Percentiles rank a stretch among this genome's conserved stretches.
Evolutionary conservation across 2,797 vertebrate species (phyloP).

Genomic region (Nyctalus aviator): DNA sequence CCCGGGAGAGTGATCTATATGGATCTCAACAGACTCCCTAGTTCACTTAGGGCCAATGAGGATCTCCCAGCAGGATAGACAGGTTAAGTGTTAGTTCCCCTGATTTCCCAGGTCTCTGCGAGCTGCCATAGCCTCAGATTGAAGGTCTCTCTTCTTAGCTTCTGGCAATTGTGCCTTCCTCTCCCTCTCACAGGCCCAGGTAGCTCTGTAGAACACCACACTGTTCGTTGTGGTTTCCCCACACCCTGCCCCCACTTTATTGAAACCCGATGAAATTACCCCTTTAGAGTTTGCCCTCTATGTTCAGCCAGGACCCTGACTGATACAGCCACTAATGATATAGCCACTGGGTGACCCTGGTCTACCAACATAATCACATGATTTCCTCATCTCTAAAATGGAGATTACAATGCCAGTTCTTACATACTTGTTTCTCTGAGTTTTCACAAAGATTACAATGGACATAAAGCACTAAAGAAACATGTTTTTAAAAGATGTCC

Average conservation of each 20-base stretch:
- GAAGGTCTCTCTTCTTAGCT: neutral
- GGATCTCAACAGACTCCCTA: neutral
- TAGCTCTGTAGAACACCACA: neutral
- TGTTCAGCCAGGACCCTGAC: neutral
- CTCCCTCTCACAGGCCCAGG: neutral
- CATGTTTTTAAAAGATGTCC: neutral
- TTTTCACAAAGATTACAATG: neutral
- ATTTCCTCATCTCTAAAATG: neutral
- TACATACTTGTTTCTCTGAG: neutral
- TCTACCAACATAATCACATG: neutral
- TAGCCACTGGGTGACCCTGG: neutral
- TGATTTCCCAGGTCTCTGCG: neutral
- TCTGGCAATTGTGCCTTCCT: neutral
- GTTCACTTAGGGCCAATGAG: neutral
- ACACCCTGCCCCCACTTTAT: neutral
- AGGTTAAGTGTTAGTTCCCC: neutral
- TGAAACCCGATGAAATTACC: neutral
- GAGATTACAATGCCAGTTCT: neutral
- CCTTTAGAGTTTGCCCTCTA: neutral
- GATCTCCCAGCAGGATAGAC: neutral
- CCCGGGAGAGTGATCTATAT: neutral
- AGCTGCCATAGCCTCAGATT: neutral
- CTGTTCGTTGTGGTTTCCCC: neutral
- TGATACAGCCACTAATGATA: neutral
- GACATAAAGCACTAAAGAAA: constrained; percentile 1